Evolutionary conservation across 2,113 vertebrate genomes (phyloP).

Genomic region (Chascanopsetta lugubris): DNA sequence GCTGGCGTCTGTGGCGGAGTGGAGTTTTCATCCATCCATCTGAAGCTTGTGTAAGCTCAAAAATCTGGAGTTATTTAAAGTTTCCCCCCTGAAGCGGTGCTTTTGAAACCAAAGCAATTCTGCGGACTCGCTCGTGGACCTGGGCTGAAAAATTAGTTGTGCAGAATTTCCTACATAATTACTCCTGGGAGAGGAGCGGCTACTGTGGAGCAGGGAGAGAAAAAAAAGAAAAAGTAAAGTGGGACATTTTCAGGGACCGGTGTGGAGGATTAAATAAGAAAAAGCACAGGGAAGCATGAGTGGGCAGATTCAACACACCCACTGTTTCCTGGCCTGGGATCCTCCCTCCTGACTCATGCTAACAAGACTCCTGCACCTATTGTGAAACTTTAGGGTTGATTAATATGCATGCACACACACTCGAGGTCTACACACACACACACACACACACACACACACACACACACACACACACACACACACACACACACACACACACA

Average conservation of each 20-base stretch:
- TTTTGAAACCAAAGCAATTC: constrained; percentile 38
- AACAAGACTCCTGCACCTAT: background rate
- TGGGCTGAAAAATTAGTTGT: constrained; percentile 59
- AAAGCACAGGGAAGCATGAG: constrained; percentile 9
- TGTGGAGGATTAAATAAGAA: constrained; percentile 7
- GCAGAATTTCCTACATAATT: constrained; percentile 41
- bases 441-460: constrained; percentile 5
- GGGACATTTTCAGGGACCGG: constrained; percentile 18
- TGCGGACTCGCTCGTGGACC: constrained; percentile 53
- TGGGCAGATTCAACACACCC: constrained; percentile 8
- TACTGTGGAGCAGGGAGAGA: constrained; percentile 48
- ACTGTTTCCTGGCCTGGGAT: background rate
- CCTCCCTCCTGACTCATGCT: constrained; percentile 12
- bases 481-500: background rate
- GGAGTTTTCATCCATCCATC: constrained; percentile 7
- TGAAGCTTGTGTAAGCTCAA: constrained; percentile 21
- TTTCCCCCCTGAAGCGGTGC: constrained; percentile 37
- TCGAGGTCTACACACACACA: background rate
- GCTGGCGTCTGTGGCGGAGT: too few species aligned
- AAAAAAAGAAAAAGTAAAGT: constrained; percentile 36
- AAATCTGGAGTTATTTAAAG: constrained; percentile 46
- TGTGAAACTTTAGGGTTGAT: constrained; percentile 18
- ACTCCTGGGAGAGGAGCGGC: constrained; percentile 55
- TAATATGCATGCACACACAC: constrained; percentile 19
- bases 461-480: constrained; percentile 7